Base-by-base conservation (phyloP, 2,888 invertebrate species). In the Dynastes maya region DNA sequence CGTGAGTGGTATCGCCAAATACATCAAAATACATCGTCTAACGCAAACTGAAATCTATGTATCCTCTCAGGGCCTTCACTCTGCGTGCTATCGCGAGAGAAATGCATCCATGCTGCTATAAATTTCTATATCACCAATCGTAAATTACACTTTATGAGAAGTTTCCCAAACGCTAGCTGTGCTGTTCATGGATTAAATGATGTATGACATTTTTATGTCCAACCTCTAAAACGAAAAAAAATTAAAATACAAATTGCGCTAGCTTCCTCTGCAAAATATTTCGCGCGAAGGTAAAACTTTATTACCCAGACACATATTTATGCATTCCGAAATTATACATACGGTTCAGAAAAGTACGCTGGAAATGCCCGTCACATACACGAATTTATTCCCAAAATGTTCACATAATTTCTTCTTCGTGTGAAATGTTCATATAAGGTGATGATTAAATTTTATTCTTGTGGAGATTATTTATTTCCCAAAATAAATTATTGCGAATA, bases 91-190 rank as follows among this genome's bases (percentile, higher is more conserved):
- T 63, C 45, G 72, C 45, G 61, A 49, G 45, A 45, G 45, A 58
- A 63, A 61, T 74, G 72, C 72, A 74, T 63, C 61, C 61, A 63
- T 37, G 61, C 58, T 61, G 55, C 61, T 55, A 61, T 74, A 74
- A 74, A 74, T 74, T 74, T 45, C 61, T 74, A 74, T 74, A 74
- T 45, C 61, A 45, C 72, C 8, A 40, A 61, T 74, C 72, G 72
- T 74, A 74, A 74, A 74, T 74, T 74, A 61, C 45, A 63, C 61
- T 74, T 61, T 74, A 74, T 63, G 72, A 74, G 58, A 74, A 74
- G 27, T 74, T 45, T 61, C 27, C 61, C 61, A 11, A 74, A 61
- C 72, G 72, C 3, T 32, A 32, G 32, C 61, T 6, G 61, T 37
- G 11, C 27, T 74, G 22, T 22, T 61, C 27, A 22, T 40, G 61